These are phyloP conservation scores for Dromiciops gliroides DNA, from an alignment of 2,113 vertebrate genomes.

Conservation along the genomic window DNA sequence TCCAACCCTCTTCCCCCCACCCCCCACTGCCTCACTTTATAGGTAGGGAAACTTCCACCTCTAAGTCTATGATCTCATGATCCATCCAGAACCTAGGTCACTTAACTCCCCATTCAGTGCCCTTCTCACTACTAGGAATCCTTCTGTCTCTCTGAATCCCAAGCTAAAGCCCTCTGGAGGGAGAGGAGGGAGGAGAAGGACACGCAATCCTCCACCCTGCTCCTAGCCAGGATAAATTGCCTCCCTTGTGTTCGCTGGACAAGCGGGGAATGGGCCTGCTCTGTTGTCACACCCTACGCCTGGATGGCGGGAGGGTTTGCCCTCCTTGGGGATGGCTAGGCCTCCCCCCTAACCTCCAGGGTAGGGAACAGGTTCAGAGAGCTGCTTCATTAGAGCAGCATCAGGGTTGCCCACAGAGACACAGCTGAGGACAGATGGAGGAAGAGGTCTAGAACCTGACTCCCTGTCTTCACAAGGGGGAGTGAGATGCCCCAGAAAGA, in stretches of 20 bases:
- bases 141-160: background rate
- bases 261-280: background rate
- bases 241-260: background rate
- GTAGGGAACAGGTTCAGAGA: background rate
- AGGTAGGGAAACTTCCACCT: background rate
- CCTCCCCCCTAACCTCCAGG: background rate
- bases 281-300: background rate
- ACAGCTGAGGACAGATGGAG: background rate
- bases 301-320: background rate
- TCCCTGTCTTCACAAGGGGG: background rate
- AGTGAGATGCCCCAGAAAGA: background rate
- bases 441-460: background rate
- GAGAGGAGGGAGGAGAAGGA: background rate
- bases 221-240: background rate
- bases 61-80: background rate
- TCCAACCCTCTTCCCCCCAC: slow-evolving; percentile 39
- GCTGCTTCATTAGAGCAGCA: background rate
- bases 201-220: background rate
- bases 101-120: background rate
- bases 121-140: background rate
- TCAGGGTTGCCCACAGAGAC: background rate
- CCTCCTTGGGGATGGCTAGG: background rate
- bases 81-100: background rate
- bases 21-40: background rate
- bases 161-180: background rate